A percentile compares a stretch with the other conserved stretches of the same genome.
These are phyloP conservation scores for Epinephelus fuscoguttatus DNA, from an alignment of 2,113 vertebrate genomes.

Conservation along the genomic window DNA sequence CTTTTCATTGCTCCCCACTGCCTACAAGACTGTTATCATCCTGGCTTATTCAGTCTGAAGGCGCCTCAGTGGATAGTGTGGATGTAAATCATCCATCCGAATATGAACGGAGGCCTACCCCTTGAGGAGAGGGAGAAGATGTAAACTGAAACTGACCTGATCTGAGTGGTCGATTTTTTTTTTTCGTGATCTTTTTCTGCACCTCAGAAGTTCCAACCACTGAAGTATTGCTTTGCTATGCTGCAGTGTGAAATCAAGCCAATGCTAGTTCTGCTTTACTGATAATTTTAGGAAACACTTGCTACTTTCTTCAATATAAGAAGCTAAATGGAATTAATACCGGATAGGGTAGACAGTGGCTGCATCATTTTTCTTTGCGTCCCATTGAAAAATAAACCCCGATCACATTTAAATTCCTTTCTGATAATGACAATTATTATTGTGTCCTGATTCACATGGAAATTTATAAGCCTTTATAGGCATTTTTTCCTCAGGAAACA, in stretches of 20 bases:
- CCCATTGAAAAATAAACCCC: neutral
- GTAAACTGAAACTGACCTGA: conserved; percentile 52
- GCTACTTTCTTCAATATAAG: neutral
- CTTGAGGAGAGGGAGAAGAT: conserved; percentile 46
- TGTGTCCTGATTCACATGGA: conserved; percentile 16
- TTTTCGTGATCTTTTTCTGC: conserved; percentile 35
- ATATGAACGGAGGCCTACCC: conserved; percentile 28
- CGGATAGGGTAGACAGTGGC: neutral
- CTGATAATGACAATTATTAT: conserved; percentile 13
- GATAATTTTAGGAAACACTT: neutral
- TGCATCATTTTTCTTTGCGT: neutral
- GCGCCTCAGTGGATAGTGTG: conserved; percentile 47
- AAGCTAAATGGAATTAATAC: neutral
- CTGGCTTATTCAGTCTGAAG: conserved; percentile 58
- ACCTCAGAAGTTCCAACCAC: conserved; percentile 12
- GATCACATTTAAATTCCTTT: neutral
- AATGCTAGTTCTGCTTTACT: neutral
- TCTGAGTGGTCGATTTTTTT: conserved; percentile 26
- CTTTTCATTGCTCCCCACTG: conserved; percentile 42
- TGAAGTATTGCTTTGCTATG: neutral
- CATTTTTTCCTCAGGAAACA: conserved; percentile 27
- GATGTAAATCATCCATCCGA: conserved; percentile 64
- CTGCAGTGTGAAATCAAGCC: conserved; percentile 4
- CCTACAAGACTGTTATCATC: conserved; percentile 49
- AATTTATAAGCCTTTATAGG: neutral